Evolutionary conservation across 2,113 vertebrate species (phyloP).

Genomic region (Dasyprocta punctata): DNA sequence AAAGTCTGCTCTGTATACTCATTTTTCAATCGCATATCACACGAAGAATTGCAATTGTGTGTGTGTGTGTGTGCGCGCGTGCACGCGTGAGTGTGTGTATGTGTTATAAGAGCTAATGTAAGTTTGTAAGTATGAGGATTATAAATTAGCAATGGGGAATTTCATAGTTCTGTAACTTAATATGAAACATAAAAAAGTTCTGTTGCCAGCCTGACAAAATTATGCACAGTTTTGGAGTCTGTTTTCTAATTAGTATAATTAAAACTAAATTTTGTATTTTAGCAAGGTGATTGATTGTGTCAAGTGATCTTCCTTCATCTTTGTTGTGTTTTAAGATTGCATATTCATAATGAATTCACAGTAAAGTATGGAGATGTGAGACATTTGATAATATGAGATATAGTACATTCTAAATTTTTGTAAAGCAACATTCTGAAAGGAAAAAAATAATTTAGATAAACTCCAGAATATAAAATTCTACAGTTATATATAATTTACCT

Average conservation of each 20-base stretch:
- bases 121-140: conserved; percentile 39
- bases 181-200: conserved; percentile 64
- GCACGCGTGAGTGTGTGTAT: background rate
- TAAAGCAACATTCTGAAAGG: conserved; percentile 43
- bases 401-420: conserved; percentile 36
- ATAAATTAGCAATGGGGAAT: conserved; percentile 70
- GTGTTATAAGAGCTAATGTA: background rate
- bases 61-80: too few species aligned
- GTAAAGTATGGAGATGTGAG: conserved; percentile 38
- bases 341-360: conserved; percentile 56
- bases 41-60: background rate
- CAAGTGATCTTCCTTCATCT: conserved; percentile 65
- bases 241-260: conserved; percentile 79
- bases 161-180: conserved; percentile 61
- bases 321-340: conserved; percentile 53
- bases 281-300: conserved; percentile 70
- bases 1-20: background rate
- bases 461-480: conserved; percentile 56
- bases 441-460: conserved; percentile 60
- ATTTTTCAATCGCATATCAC: background rate
- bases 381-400: conserved; percentile 67
- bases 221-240: conserved; percentile 63
- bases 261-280: conserved; percentile 69
- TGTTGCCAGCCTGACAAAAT: conserved; percentile 65
- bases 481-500: conserved; percentile 59